Conservation (phyloP, 2,888 invertebrate species). For the Platycheirus rosarum region DNA sequence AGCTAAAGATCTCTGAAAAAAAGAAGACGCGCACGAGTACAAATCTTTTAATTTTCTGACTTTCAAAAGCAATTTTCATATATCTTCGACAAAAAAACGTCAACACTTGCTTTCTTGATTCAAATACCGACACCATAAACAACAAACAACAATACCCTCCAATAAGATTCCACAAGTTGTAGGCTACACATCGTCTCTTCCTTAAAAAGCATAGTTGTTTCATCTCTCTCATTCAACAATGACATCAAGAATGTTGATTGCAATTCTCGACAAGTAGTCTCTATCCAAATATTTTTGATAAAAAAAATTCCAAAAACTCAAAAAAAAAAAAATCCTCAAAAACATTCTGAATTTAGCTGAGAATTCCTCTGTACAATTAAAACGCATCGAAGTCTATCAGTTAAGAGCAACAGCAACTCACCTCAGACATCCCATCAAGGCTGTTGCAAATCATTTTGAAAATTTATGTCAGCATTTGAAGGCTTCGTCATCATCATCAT, state of each 20-base stretch:
- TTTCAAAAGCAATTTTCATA: too few relatives aligned
- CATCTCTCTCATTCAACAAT: neutral
- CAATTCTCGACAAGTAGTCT: constrained; percentile 1
- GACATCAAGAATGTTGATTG: constrained; percentile 12
- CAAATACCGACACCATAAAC: too few relatives aligned
- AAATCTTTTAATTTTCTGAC: too few relatives aligned
- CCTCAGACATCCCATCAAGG: constrained; percentile 36
- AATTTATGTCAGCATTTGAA: constrained; percentile 62
- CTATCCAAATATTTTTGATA: constrained; percentile 1
- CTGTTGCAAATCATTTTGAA: constrained; percentile 35
- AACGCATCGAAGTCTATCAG: constrained; percentile 18
- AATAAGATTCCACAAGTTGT: neutral
- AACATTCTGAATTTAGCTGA: constrained; percentile 8
- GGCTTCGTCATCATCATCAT: constrained; percentile 31
- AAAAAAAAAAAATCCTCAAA: constrained; percentile 11
- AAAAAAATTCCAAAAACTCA: too few relatives aligned
- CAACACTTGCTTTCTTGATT: too few relatives aligned
- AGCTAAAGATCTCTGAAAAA: too few relatives aligned
- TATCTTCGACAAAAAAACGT: too few relatives aligned
- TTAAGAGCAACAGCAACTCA: neutral
- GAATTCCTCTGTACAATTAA: constrained; percentile 46
- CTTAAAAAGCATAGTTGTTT: neutral
- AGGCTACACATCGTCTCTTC: neutral
- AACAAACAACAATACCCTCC: neutral
- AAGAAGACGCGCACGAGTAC: too few relatives aligned